Evolutionary conservation across 2,113 vertebrate genomes (phyloP), one percentile per base, ranked within the genome.

Genomic region (Chamaetylas fuelleborni): DNA sequence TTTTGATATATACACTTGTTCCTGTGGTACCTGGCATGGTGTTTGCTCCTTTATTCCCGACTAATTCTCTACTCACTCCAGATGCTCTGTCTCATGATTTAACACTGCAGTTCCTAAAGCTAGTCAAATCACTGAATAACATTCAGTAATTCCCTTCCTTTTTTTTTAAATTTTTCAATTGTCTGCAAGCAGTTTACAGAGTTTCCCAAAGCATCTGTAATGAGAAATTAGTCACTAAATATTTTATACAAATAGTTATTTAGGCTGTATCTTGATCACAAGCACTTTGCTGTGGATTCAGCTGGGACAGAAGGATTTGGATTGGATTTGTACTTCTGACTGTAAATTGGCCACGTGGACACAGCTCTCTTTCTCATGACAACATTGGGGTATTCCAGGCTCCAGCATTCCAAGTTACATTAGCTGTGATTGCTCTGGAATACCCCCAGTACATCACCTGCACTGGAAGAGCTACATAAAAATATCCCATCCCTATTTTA

Each of bases 241-340:
- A 92, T 94, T 96, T 95, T 76, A 91, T 69, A 91, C 72, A 88
- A 97, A 89, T 36, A 96, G 73, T 79, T 76, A 84, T 91, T 90
- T 92, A 76, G 81, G 3, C 69, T 33, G 22, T 43, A 64, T 91
- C 94, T 92, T 36, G 51, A 94, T 92, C 69, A 31, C 43, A 33
- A 86, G 65, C 60, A 48, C 69, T 91, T 92, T 60, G 51, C 83
- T 38, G 60, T 0, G 1, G 81, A 84, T 92, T 89, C 83, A 74
- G 72, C 65, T 10, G 65, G 83, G 80, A 87, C 4, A 4, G 73
- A 23, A 79, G 57, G 61, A 76, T 92, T 33, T 74, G 88, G 65
- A 48, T 22, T 31, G 82, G 83, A 54, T 94, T 94, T 78, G 64
- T 60, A 19, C 5, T 66, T 61, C 70, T 82, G 73, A 24, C 60